Base-by-base conservation (phyloP, 2,888 invertebrate genomes). In the Drosophila robusta region DNA sequence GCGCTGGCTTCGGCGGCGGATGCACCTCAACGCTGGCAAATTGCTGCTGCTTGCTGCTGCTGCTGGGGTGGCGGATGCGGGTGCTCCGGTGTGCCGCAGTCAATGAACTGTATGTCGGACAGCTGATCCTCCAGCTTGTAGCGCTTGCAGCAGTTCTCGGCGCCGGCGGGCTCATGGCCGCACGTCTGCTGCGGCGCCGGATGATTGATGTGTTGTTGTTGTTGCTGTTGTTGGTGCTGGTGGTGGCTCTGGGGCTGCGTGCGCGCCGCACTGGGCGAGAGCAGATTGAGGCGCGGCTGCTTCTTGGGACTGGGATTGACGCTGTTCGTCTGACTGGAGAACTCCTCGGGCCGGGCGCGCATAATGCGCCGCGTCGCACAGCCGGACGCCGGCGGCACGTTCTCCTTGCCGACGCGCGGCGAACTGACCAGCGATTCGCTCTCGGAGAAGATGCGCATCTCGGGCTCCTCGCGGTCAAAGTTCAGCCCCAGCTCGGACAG, bases 381-480 rank as follows among this genome's bases (percentile, higher is more conserved):
- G 9, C 87, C 80, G 3, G 89, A 75, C 0, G 90, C 80, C 24
- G 91, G 91, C 87, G 93, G 90, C 65, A 93, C 91, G 73, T 91
- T 92, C 72, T 92, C 92, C 41, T 93, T 93, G 77, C 91, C 93
- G 66, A 93, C 93, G 78, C 93, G 93, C 58, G 93, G 94, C 61
- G 94, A 94, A 66, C 93, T 94, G 0, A 95, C 95, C 46, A 94
- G 90, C 66, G 95, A 95, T 87, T 97, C 97, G 90, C 97, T 97
- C 89, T 97, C 97, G n/a, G 96, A 96, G 91, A 97, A 97, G 93
- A 97, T 97, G 85, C 96, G 94, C 94, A 96, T 95, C 92, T 97
- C 97, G 0, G 96, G 93, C 90, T 97, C 97, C 87, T 97, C 97
- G 47, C 97, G 94, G 70, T 97, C 96, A 80, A 97, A 96, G 52